phyloP scores from a whole-genome alignment of 1,140 invertebrate species.

The Steinernema khuongi region DNA sequence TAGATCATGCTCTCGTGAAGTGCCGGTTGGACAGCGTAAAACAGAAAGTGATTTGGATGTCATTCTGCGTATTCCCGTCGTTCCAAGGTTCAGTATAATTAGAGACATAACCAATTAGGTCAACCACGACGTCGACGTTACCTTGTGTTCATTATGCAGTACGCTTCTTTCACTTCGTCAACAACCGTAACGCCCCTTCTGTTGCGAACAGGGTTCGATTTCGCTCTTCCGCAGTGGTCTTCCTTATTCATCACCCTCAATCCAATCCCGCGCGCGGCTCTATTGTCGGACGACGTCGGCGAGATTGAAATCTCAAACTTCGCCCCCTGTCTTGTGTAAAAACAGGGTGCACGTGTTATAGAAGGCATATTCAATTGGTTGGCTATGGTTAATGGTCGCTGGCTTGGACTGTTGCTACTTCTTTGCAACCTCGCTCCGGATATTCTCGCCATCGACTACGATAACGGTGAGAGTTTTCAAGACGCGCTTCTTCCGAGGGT shows the following conservation, averaged over 20 bases:
- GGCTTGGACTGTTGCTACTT: too few species aligned
- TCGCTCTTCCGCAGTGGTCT: not conserved
- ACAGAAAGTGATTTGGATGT: not conserved
- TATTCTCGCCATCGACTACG: too few species aligned
- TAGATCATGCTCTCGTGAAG: too few species aligned
- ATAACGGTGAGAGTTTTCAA: too few species aligned
- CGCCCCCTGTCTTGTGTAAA: not conserved
- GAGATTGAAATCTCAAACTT: too few species aligned
- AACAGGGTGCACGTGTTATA: too few species aligned
- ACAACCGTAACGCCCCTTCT: constrained; percentile 6
- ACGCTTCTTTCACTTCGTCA: constrained; percentile 14
- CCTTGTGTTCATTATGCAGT: not conserved
- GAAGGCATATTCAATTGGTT: too few species aligned
- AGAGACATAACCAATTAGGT: constrained; percentile 6
- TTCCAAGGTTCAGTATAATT: not conserved
- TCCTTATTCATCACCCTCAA: not conserved
- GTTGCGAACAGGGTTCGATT: not conserved
- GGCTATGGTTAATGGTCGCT: too few species aligned
- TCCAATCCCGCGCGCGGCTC: too few species aligned
- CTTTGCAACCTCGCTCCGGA: too few species aligned
- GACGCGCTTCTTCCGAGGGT: too few species aligned
- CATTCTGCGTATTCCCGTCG: not conserved
- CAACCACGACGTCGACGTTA: not conserved
- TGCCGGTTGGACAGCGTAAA: not conserved
- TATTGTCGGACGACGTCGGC: too few species aligned